These are phyloP conservation scores for Coryphaenoides rupestris DNA, from an alignment of 2,113 vertebrate genomes.

Conservation along the genomic window DNA sequence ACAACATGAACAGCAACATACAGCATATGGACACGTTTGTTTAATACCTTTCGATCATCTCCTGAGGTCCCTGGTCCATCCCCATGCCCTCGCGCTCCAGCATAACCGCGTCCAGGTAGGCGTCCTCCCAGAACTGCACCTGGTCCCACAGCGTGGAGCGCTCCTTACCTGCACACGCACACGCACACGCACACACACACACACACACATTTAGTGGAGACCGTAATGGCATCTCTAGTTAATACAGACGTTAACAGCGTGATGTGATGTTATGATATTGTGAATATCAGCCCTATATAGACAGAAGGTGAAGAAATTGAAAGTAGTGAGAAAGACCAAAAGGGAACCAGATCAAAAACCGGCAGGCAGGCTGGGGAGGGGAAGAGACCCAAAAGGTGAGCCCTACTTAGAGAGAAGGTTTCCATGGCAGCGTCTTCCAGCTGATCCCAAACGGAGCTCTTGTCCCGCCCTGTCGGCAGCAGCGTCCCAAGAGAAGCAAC, in stretches of 20 bases:
- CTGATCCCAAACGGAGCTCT: constrained; percentile 99
- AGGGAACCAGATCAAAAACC: too few species aligned
- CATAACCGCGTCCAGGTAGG: constrained; percentile 95
- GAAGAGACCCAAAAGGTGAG: constrained; percentile 61
- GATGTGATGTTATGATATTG: too few species aligned
- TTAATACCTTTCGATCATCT: constrained; percentile 99
- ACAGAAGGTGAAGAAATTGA: background rate
- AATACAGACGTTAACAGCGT: too few species aligned
- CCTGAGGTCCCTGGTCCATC: constrained; percentile 98
- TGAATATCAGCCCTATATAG: background rate
- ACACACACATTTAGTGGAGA: too few species aligned
- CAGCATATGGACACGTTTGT: too few species aligned
- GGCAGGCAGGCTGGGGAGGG: constrained; percentile 1
- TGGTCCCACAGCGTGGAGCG: constrained; percentile 98
- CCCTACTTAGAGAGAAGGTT: constrained; percentile 99
- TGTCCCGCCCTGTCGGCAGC: constrained; percentile 88
- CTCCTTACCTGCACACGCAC: constrained; percentile 83
- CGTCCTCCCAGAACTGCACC: constrained; percentile 98
- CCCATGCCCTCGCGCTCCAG: constrained; percentile 98
- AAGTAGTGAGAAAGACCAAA: background rate
- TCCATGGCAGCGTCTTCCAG: constrained; percentile 99
- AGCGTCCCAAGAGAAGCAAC: constrained; percentile 69
- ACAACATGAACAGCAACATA: too few species aligned
- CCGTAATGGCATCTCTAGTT: too few species aligned
- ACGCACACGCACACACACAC: constrained; percentile 1